Conservation (phyloP, 2,888 invertebrate genomes). For the Arrhopalites spinosus region DNA sequence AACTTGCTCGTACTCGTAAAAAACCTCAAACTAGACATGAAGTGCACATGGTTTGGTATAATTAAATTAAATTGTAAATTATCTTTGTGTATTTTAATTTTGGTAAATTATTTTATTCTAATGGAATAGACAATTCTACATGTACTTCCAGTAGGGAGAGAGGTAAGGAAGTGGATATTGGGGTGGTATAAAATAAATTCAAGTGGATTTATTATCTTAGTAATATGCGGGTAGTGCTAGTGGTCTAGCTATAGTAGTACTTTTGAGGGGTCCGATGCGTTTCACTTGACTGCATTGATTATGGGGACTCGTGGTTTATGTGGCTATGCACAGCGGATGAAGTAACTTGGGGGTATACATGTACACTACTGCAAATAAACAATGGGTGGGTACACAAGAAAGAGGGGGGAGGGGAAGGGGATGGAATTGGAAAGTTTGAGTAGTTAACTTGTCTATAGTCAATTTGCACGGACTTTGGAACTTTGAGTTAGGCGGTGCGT, state of each 20-base stretch:
- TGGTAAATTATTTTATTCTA: too few species aligned
- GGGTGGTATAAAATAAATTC: background rate
- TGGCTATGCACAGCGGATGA: background rate
- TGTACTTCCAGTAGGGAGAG: background rate
- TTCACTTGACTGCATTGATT: constrained; percentile 36
- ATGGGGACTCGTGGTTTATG: constrained; percentile 28
- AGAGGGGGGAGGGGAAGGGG: background rate
- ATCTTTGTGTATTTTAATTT: background rate
- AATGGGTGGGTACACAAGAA: too few species aligned
- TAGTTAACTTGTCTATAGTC: constrained; percentile 17
- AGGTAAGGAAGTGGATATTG: background rate
- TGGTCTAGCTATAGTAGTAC: constrained; percentile 5
- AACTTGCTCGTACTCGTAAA: background rate
- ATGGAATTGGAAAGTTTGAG: background rate
- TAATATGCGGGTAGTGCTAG: background rate
- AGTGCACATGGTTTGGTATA: too few species aligned
- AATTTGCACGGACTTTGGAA: constrained; percentile 32
- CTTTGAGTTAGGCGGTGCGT: background rate
- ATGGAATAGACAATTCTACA: too few species aligned
- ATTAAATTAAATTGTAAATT: background rate
- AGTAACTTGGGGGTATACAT: background rate
- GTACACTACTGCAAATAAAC: too few species aligned
- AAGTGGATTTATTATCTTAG: background rate
- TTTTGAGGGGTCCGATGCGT: constrained; percentile 29
- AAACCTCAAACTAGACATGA: background rate